A percentile compares a stretch with the other conserved stretches of the same genome.
These are phyloP conservation scores for Ferrisia virgata DNA, from an alignment of 2,888 invertebrate species.

Conservation along the genomic window DNA sequence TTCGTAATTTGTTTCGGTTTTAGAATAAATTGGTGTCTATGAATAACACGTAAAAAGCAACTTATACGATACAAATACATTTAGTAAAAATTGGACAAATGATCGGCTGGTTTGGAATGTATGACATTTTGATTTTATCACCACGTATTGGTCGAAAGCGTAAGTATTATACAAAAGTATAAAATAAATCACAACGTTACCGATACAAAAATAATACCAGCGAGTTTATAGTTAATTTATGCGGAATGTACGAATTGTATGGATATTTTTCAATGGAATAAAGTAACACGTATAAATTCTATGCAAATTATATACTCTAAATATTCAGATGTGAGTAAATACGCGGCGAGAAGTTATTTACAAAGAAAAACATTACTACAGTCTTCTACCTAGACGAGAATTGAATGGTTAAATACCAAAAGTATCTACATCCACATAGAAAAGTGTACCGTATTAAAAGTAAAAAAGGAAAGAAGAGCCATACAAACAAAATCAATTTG, in stretches of 20 bases:
- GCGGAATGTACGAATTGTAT: neutral
- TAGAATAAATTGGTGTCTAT: conserved; percentile 12
- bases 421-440: too few species aligned
- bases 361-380: neutral
- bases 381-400: neutral
- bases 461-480: neutral
- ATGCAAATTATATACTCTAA: neutral
- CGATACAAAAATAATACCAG: neutral
- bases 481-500: neutral
- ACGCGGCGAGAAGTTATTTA: neutral
- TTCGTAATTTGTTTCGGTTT: neutral
- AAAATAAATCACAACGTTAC: conserved; percentile 27
- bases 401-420: neutral
- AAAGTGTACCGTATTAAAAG: neutral
- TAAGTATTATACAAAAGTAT: neutral
- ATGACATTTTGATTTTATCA: neutral
- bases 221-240: neutral
- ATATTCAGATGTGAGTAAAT: neutral
- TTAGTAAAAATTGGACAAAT: conserved; percentile 15
- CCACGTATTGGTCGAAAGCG: neutral
- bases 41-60: neutral
- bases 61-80: neutral
- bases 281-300: neutral
- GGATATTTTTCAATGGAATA: neutral
- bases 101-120: neutral